Evolutionary conservation across 1,140 invertebrate genomes (phyloP).

Genomic region (Drosophila auraria): DNA sequence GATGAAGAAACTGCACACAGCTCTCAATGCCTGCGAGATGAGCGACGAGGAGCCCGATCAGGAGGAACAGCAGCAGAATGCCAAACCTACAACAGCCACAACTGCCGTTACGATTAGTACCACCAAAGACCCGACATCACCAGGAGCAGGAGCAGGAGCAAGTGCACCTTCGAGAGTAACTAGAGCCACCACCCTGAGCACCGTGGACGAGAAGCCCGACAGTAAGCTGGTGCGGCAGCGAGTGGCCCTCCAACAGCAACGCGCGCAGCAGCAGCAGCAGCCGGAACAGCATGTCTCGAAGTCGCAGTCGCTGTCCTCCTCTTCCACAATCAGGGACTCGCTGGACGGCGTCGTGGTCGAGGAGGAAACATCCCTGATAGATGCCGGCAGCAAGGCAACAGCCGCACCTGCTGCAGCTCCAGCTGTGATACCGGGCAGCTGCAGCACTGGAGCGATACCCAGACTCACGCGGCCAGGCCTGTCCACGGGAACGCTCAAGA

Average conservation of each 20-base stretch:
- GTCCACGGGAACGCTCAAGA: conserved; percentile 72
- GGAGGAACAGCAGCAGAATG: conserved; percentile 42
- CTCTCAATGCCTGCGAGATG: conserved; percentile 75
- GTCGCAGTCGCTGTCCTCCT: conserved; percentile 75
- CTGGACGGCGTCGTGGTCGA: conserved; percentile 57
- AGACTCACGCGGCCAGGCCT: conserved; percentile 56
- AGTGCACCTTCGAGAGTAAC: conserved; percentile 39
- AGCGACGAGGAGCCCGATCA: conserved; percentile 72
- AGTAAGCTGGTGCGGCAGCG: conserved; percentile 77
- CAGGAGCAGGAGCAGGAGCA: conserved; percentile 27
- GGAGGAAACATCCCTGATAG: conserved; percentile 68
- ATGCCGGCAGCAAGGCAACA: conserved; percentile 24
- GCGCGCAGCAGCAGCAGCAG: conserved; percentile 46
- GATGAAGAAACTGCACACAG: conserved; percentile 80
- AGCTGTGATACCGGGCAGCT: conserved; percentile 56
- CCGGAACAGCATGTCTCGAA: conserved; percentile 28
- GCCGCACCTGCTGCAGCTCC: conserved; percentile 7
- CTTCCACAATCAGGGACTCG: conserved; percentile 68
- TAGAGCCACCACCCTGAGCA: conserved; percentile 50
- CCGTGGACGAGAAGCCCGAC: conserved; percentile 61
- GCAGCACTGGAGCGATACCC: conserved; percentile 72
- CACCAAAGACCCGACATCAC: conserved; percentile 63
- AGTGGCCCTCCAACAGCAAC: conserved; percentile 71
- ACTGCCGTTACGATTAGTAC: conserved; percentile 82
- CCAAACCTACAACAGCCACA: conserved; percentile 67